Percentiles rank a stretch among this genome's conserved stretches.
These are phyloP conservation scores for Melanerpes aurifrons DNA, from an alignment of 2,113 vertebrate species.

Conservation along the genomic window DNA sequence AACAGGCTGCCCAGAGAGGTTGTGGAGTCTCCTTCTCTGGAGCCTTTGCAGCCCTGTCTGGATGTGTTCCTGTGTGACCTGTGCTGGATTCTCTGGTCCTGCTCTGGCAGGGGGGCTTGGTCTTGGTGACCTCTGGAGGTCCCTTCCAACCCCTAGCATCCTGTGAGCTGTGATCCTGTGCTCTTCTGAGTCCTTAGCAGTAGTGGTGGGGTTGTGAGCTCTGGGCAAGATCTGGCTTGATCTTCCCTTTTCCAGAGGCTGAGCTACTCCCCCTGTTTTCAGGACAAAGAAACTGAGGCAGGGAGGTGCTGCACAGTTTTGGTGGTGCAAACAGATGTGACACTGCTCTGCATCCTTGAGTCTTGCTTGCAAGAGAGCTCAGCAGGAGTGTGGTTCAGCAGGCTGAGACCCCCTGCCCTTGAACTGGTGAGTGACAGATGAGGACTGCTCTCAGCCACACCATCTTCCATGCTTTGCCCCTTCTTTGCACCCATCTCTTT, in stretches of 20 bases:
- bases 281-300: background rate
- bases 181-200: too few species aligned
- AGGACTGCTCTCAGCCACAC: background rate
- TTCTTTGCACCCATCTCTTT: background rate
- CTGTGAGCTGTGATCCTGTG: too few species aligned
- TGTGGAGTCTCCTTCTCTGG: too few species aligned
- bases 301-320: background rate
- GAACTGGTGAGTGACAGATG: background rate
- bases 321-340: background rate
- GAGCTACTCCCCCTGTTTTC: accelerated
- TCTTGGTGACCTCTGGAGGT: too few species aligned
- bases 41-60: too few species aligned
- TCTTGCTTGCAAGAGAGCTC: background rate
- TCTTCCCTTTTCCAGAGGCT: background rate
- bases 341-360: too few species aligned
- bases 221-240: background rate
- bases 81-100: too few species aligned
- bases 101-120: too few species aligned
- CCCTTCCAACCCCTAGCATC: too few species aligned
- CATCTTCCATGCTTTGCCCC: background rate
- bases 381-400: accelerated
- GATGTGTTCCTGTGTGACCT: too few species aligned
- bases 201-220: too few species aligned
- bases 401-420: background rate
- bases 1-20: too few species aligned